Conservation (phyloP, 23 tunicate species). For the Pegea sp. region DNA sequence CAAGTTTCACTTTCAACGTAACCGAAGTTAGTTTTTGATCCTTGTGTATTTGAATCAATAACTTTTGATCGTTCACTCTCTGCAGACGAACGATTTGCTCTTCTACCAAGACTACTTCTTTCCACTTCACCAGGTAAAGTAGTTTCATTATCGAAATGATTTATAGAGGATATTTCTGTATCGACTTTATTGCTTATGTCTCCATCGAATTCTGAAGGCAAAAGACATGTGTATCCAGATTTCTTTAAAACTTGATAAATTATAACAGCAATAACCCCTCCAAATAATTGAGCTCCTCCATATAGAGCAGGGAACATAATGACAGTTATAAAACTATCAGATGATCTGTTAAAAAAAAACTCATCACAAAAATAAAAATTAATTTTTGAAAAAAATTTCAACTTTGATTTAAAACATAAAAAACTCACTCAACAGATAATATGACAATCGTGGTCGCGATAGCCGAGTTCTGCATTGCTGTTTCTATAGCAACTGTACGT, state of each 20-base stretch:
- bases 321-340: constrained; percentile 6
- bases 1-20: too few relatives aligned
- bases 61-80: too few relatives aligned
- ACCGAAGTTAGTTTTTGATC: too few relatives aligned
- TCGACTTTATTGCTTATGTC: too few relatives aligned
- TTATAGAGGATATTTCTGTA: too few relatives aligned
- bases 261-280: constrained; percentile 1
- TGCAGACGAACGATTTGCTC: too few relatives aligned
- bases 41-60: too few relatives aligned
- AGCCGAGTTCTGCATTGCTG: constrained; percentile 15
- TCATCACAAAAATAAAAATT: neutral
- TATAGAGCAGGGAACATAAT: constrained; percentile 13
- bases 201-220: too few relatives aligned
- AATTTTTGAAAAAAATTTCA: neutral
- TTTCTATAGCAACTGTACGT: constrained; percentile 35
- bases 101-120: too few relatives aligned
- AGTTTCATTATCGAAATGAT: too few relatives aligned
- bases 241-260: constrained; percentile 7
- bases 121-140: too few relatives aligned
- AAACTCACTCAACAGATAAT: constrained; percentile 21
- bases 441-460: constrained; percentile 12
- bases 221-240: neutral
- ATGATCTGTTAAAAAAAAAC: neutral
- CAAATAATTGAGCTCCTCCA: constrained; percentile 8
- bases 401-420: too few relatives aligned